Percentiles rank a stretch among this genome's conserved stretches.
phyloP scores from a whole-genome alignment of 2,113 vertebrate species.

The Chauna torquata region DNA sequence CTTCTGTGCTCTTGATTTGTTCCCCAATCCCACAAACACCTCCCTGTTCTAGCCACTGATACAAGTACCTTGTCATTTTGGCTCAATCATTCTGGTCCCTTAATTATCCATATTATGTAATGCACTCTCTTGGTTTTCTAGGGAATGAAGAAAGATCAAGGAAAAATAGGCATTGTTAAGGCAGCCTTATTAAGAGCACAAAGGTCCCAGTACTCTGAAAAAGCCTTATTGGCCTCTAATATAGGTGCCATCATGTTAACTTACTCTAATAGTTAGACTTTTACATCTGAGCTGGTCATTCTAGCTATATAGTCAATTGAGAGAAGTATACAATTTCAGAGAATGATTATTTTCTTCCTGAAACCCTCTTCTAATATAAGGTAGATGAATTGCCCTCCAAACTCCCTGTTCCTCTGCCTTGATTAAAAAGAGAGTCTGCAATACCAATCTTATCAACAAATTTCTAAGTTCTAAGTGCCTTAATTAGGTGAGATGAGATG shows the following conservation, averaged over 20 bases:
- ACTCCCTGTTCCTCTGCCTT: background rate
- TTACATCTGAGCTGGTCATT: background rate
- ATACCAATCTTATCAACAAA: background rate
- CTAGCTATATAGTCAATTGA: background rate
- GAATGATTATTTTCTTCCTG: background rate
- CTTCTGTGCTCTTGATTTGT: background rate
- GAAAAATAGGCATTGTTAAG: background rate
- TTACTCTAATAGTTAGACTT: background rate
- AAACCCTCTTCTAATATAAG: background rate
- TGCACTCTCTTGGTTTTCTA: background rate
- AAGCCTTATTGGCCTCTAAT: background rate
- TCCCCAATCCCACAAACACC: background rate
- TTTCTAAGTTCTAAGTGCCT: background rate
- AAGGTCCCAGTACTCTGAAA: background rate
- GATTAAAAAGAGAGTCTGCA: background rate
- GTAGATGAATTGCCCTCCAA: background rate
- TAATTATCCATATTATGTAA: background rate
- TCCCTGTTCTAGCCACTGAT: background rate
- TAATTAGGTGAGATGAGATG: background rate
- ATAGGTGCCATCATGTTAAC: background rate
- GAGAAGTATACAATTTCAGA: background rate
- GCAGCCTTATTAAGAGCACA: background rate
- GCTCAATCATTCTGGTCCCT: background rate
- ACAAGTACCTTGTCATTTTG: background rate
- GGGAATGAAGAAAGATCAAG: background rate